Conservation (phyloP, 2,113 vertebrate genomes). For the Scomber colias region DNA sequence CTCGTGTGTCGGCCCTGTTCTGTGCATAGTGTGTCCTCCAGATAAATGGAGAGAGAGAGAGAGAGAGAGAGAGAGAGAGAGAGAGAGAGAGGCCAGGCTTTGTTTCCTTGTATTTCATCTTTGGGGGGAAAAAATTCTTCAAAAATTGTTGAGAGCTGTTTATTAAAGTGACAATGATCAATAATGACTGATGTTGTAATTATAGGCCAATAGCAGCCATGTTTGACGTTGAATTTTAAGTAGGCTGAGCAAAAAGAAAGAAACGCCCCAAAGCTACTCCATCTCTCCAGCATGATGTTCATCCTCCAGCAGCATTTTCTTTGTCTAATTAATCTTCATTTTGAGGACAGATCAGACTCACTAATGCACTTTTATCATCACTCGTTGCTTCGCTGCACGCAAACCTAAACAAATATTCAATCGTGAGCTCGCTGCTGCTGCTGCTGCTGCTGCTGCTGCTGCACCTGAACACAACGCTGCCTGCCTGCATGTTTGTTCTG, state of each 20-base stretch:
- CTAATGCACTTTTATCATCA: conserved; percentile 74
- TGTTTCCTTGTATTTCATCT: conserved; percentile 65
- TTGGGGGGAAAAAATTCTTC: conserved; percentile 49
- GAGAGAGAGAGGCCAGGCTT: conserved; percentile 25
- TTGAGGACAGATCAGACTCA: conserved; percentile 54
- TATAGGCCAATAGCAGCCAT: conserved; percentile 65
- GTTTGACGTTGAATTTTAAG: conserved; percentile 76
- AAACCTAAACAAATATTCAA: neutral
- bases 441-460: neutral
- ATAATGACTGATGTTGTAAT: conserved; percentile 85
- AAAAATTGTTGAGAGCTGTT: conserved; percentile 77
- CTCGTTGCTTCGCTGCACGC: conserved; percentile 43
- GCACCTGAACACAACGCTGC: conserved; percentile 49
- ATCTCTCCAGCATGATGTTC: conserved; percentile 55
- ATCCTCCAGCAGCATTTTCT: conserved; percentile 55
- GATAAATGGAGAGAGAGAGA: conserved; percentile 47
- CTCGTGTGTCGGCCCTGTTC: neutral
- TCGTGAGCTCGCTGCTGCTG: neutral
- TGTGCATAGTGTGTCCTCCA: conserved; percentile 40
- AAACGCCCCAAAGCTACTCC: conserved; percentile 53
- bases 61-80: no score
- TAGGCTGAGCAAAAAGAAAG: conserved; percentile 36
- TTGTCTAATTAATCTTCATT: conserved; percentile 77
- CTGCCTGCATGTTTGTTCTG: conserved; percentile 47
- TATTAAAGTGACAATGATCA: conserved; percentile 83